Evolutionary conservation across 2,888 invertebrate genomes (phyloP), one percentile per base, ranked within the genome.

Genomic region (Harpalus rubripes): DNA sequence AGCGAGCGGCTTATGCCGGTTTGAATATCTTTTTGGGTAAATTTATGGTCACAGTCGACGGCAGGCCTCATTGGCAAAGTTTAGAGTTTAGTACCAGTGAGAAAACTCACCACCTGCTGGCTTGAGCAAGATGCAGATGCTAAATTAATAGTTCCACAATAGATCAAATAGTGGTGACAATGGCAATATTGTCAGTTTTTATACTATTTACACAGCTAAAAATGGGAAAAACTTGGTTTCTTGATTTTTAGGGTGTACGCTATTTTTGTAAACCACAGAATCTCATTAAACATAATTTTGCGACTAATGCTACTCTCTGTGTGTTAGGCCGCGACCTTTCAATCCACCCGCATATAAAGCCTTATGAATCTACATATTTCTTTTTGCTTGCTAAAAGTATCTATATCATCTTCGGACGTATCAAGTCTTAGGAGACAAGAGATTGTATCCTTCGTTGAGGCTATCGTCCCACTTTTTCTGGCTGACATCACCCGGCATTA

Each of bases 1-100:
- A 15, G 39, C 39, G 68, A 72, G 12, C 41, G 68, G 41, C 68
- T 72, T 72, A 39, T 41, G 41, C 68, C 41, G 15, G 41, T 72
- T 72, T 72, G 68, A 72, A 72, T 72, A 72, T 39, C 68, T 72
- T 72, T 72, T 72, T 72, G 41, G 68, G 68, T 72, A 7, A 39
- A 72, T 72, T 72, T 72, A 72, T 39, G 68, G 15, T 3, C 16
- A 72, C 65, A 39, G 41, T 0, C 7, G 41, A 39, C 63, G 63
- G 26, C 63, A 26, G 3, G 63, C 12, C 10, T 26, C 22, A 26
- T 63, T 63, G 22, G 26, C 26, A 22, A 12, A 32, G 16, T 61
- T 61, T 16, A 61, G 44, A 52, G 44, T 52, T 52, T 52, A 52
- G 44, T 12, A 52, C 44, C 44, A 8, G 44, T 0, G 44, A 2